Base-by-base conservation (phyloP, 1,140 invertebrate species). In the Leptinotarsa lineolata region DNA sequence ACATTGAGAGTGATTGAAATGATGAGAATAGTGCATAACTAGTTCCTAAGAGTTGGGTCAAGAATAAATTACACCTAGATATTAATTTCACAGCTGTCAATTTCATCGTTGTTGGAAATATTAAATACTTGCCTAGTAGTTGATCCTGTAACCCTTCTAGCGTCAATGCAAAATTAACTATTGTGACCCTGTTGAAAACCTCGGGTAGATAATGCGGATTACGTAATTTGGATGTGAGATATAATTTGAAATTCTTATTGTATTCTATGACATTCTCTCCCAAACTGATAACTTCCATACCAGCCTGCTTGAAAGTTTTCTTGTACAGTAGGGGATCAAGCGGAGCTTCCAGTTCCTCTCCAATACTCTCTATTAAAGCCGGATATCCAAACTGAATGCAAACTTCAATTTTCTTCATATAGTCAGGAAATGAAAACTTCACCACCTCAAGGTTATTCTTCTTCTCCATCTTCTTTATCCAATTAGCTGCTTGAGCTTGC, bases 201-300 rank as follows among this genome's bases (percentile, higher is more conserved):
- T 97, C 96, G 0, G 95, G 95, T 64, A 96, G 86, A 83, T 95
- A 97, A 85, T 97, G 94, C 1, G 96, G 95, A 86, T 97, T 97
- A 69, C 94, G 88, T 22, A 96, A 83, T 83, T 95, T 95, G 6
- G 95, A 95, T 45, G 95, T 96, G 81, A 98, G 92, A 82, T 96
- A 97, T 20, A 98, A 88, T 75, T 91, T 88, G 81, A 97, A 96
- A 83, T 92, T 89, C 24, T 88, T 85, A 78, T 92, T 90, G 80
- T 94, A 95, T 79, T 91, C 89, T 1, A 94, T 90, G 5, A 94
- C 90, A 79, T 92, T 92, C 77, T 97, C 95, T 4, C 95, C 96
- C 11, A 97, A 82, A 71, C 91, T 91, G 63, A 97, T 95, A 81
- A 90, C 95, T 81, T 92, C 89, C 59, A 90, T 86, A 5, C 91